A percentile compares a stretch with the other conserved stretches of the same genome.
Conservation (phyloP, 2,113 vertebrate species). For the Platichthys flesus region DNA sequence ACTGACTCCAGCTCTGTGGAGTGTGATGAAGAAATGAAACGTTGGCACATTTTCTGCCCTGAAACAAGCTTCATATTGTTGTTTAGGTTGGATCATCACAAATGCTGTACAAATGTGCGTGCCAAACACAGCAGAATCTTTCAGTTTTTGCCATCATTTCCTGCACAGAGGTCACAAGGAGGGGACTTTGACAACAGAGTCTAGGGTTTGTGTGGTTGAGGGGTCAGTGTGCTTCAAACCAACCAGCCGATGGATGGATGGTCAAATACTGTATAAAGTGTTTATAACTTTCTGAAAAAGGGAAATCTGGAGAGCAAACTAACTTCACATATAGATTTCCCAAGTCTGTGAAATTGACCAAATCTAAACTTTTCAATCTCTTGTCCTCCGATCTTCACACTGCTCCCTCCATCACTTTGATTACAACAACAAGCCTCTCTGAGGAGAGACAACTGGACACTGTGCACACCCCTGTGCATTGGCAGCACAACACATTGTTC, state of each 20-base stretch:
- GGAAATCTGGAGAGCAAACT: neutral
- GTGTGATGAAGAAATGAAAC: neutral
- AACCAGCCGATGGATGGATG: no score
- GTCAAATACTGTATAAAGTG: neutral
- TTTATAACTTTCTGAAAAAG: neutral
- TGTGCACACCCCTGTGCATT: no score
- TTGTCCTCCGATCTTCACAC: neutral
- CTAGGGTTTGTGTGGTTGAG: no score
- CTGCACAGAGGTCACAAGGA: no score
- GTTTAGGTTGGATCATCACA: neutral
- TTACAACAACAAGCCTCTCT: neutral
- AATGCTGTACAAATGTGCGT: no score
- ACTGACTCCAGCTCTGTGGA: neutral
- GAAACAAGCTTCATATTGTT: conserved; percentile 2
- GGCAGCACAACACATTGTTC: no score
- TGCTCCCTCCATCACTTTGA: neutral
- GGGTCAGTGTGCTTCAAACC: no score
- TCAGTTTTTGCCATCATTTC: no score
- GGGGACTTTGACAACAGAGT: no score
- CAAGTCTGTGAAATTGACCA: no score
- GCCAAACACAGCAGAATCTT: no score
- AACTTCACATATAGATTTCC: neutral
- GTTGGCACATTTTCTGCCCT: conserved; percentile 2
- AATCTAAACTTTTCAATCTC: neutral
- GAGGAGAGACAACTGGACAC: neutral